Conservation (phyloP, 1,140 invertebrate genomes). For the Drosophila ficusphila region DNA sequence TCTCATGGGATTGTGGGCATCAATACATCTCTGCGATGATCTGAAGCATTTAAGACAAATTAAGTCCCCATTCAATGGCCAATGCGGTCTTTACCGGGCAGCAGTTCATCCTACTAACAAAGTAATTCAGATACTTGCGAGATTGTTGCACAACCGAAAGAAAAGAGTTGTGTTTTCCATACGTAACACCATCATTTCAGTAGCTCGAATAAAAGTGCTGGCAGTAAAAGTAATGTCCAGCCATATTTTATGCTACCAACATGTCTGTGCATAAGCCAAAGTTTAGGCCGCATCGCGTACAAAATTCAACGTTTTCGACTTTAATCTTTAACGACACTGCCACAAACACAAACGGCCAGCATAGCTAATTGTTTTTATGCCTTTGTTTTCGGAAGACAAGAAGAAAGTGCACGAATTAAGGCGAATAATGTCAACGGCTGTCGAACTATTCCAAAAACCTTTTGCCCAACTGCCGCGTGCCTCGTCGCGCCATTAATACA, state of each 20-base stretch:
- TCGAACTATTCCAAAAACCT: slow-evolving; percentile 42
- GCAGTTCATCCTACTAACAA: slow-evolving; percentile 60
- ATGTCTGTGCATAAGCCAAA: slow-evolving; percentile 6
- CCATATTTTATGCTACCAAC: slow-evolving; percentile 53
- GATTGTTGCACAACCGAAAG: slow-evolving; percentile 64
- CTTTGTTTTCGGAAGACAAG: slow-evolving; percentile 59
- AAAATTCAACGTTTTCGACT: slow-evolving; percentile 46
- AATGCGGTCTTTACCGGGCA: slow-evolving; percentile 13
- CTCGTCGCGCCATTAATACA: slow-evolving; percentile 68
- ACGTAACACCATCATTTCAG: slow-evolving; percentile 54
- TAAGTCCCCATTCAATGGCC: slow-evolving; percentile 64
- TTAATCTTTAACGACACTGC: slow-evolving; percentile 63
- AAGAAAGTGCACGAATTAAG: slow-evolving; percentile 77
- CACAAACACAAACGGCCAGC: slow-evolving; percentile 4
- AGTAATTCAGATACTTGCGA: slow-evolving; percentile 51
- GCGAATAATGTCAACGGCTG: slow-evolving; percentile 62
- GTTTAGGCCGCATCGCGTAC: slow-evolving; percentile 67
- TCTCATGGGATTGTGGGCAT: slow-evolving; percentile 27
- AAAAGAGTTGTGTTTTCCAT: slow-evolving; percentile 47
- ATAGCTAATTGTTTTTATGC: slow-evolving; percentile 64
- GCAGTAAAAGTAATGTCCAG: slow-evolving; percentile 49
- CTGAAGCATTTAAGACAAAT: slow-evolving; percentile 68
- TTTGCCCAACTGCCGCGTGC: slow-evolving; percentile 69
- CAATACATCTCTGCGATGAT: slow-evolving; percentile 49
- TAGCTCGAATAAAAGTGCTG: slow-evolving; percentile 35